A percentile compares a stretch with the other conserved stretches of the same genome.
These are phyloP conservation scores for Volucella inflata DNA, from an alignment of 2,888 invertebrate genomes.

Conservation along the genomic window DNA sequence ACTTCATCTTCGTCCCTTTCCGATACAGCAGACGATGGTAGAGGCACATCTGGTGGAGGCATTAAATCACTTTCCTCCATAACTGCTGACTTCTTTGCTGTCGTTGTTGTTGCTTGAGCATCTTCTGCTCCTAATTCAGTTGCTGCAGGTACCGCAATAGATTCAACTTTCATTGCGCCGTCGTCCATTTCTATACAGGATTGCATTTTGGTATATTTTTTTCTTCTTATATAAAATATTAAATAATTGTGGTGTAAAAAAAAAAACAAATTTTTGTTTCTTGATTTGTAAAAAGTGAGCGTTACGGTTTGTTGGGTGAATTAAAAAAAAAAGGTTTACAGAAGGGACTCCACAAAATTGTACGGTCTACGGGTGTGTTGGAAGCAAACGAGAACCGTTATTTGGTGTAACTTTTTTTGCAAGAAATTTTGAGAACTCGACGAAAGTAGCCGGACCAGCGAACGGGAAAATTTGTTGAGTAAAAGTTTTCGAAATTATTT, in stretches of 20 bases:
- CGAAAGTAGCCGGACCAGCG: conserved; percentile 56
- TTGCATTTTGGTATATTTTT: conserved; percentile 35
- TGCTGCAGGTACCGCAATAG: conserved; percentile 21
- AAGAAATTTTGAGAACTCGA: conserved; percentile 56
- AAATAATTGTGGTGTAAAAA: conserved; percentile 28
- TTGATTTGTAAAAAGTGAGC: conserved; percentile 24
- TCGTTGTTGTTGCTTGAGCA: conserved; percentile 8
- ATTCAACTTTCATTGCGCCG: background rate
- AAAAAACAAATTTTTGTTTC: background rate
- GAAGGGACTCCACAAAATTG: conserved; percentile 60
- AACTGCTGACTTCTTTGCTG: conserved; percentile 12
- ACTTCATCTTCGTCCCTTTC: conserved; percentile 79
- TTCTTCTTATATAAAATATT: conserved; percentile 5
- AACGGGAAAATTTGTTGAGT: conserved; percentile 50
- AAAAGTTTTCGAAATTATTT: too few relatives aligned
- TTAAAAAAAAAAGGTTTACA: conserved; percentile 61
- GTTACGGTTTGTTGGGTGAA: conserved; percentile 11
- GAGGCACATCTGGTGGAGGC: conserved; percentile 52
- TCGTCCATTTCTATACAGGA: conserved; percentile 35
- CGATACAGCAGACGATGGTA: conserved; percentile 39
- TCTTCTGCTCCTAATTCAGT: conserved; percentile 4
- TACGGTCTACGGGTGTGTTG: conserved; percentile 39
- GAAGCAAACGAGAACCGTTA: conserved; percentile 60
- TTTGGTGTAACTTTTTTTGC: conserved; percentile 38
- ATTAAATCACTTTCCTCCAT: conserved; percentile 46